Conservation (phyloP, 2,888 invertebrate genomes). For the Ecdyonurus torrentis region DNA sequence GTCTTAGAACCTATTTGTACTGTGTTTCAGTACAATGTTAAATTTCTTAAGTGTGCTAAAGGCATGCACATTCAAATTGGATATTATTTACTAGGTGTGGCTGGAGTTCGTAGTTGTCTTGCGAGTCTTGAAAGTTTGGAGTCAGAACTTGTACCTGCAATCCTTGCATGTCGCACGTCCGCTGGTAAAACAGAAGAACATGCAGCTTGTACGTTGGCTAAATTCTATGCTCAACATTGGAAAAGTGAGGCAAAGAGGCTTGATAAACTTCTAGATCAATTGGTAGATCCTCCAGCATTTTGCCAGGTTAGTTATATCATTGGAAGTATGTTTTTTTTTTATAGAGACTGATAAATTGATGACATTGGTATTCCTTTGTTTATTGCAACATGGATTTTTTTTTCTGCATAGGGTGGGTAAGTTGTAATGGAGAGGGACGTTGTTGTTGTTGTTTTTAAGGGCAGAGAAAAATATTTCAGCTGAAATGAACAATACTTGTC, state of each 20-base stretch:
- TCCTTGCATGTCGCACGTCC: slow-evolving; percentile 29
- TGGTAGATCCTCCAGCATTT: slow-evolving; percentile 48
- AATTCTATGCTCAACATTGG: slow-evolving; percentile 40
- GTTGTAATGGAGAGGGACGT: no score
- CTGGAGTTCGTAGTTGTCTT: slow-evolving; percentile 42
- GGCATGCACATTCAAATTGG: not conserved
- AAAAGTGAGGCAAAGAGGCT: slow-evolving; percentile 37
- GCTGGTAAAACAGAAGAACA: slow-evolving; percentile 30
- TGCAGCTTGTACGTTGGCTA: slow-evolving; percentile 33
- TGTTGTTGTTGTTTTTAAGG: no score
- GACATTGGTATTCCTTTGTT: no score
- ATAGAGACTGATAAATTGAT: no score
- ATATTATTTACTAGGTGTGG: slow-evolving; percentile 41
- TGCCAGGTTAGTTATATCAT: no score
- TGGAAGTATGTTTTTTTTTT: no score
- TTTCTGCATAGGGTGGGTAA: no score
- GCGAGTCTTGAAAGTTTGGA: slow-evolving; percentile 51
- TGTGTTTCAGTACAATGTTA: not conserved
- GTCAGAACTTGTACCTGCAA: slow-evolving; percentile 44
- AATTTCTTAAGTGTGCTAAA: not conserved
- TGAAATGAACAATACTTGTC: no score
- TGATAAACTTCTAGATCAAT: slow-evolving; percentile 39
- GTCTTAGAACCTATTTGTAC: not conserved
- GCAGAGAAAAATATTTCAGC: no score
- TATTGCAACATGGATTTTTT: no score